Evolutionary conservation across 2,888 invertebrate species (phyloP), one percentile per base, ranked within the genome.

Genomic region (Phorcus lineatus): DNA sequence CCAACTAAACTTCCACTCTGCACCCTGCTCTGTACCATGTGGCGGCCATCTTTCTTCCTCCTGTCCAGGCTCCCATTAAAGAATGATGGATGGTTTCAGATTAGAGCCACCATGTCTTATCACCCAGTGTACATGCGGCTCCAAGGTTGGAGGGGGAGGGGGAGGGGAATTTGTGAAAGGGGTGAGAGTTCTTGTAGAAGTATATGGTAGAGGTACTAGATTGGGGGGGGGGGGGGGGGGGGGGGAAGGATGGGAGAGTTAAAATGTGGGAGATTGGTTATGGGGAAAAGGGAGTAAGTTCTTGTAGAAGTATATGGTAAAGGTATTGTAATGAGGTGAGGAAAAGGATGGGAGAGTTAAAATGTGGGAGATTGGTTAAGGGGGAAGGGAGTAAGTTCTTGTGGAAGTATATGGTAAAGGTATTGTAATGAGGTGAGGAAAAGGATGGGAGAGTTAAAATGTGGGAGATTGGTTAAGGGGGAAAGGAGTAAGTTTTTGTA

Each of bases 41-140:
- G 75, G 24, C 75, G 75, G 75, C 53, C 53, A 47, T 75, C 75
- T 75, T 53, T 75, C 75, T 75, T 52, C 52, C 53, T 75, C 75
- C 52, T 53, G 52, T 52, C 52, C 75, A 47, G 24, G 7, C 62
- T 62, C 62, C 28, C 62, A 62, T 62, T 62, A 62, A 62, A 62
- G 62, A n/a, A 7, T 62, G 62, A 62, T 62, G 62, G 62, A 62
- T 62, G 62, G 24, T 9, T 28, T 62, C 62, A 28, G 62, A 62
- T 28, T 62, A 28, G 62, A 62, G 62, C 28, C 62, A 28, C 62
- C 13, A 17, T 62, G 62, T 28, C 62, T 11, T 62, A 31, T 62
- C 62, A 62, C 16, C 11, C 28, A 62, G 28, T 24, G 22, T 28
- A 31, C 62, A 62, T 47, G 47, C 9, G 47, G 47, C 36, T 36